Evolutionary conservation across 2,888 invertebrate genomes (phyloP).

Genomic region (Brachyptera putata): DNA sequence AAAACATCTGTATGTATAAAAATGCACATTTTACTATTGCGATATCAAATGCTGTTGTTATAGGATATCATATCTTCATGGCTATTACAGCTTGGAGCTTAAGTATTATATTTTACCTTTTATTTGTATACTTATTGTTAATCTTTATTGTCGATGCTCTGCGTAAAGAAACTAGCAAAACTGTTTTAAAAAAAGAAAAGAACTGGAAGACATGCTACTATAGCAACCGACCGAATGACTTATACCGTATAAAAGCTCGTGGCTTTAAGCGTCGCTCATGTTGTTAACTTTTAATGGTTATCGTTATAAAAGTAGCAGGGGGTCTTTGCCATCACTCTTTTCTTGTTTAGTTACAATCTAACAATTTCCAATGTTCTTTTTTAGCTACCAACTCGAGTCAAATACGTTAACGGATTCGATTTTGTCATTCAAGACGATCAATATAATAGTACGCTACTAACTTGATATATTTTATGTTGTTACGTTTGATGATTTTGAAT

Average conservation of each 20-base stretch:
- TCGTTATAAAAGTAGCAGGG: constrained; percentile 17
- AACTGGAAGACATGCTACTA: too few relatives aligned
- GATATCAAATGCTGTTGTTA: too few relatives aligned
- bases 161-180: constrained; percentile 6
- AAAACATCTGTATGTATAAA: too few relatives aligned
- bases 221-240: constrained; percentile 5
- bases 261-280: constrained; percentile 1
- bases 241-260: constrained; percentile 11
- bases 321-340: constrained; percentile 2
- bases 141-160: constrained; percentile 14
- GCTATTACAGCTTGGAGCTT: too few relatives aligned
- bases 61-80: too few relatives aligned
- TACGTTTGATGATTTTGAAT: too few relatives aligned
- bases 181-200: constrained; percentile 10
- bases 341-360: not conserved
- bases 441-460: too few relatives aligned
- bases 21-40: too few relatives aligned
- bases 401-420: constrained; percentile 2
- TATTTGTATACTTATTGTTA: constrained; percentile 18
- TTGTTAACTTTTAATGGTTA: constrained; percentile 16
- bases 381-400: not conserved
- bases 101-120: too few relatives aligned
- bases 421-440: constrained; percentile 1
- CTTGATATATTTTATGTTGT: too few relatives aligned
- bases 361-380: not conserved